Evolutionary conservation across 2,113 vertebrate genomes (phyloP).

Genomic region (Geococcyx californianus): DNA sequence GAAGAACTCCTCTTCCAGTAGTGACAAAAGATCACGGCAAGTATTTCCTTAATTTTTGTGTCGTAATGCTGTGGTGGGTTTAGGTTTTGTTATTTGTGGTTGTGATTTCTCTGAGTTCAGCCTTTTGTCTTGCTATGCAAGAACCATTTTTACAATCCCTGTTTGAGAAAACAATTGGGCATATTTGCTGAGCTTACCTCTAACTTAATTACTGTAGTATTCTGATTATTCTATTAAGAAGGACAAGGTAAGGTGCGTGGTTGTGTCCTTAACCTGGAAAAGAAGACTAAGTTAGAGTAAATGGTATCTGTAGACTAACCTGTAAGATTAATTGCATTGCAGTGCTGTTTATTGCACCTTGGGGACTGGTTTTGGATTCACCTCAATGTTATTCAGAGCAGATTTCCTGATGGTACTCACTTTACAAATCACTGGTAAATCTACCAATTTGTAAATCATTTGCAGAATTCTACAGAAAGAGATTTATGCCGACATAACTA

Average conservation of each 20-base stretch:
- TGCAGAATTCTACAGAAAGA: neutral
- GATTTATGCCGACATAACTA: neutral
- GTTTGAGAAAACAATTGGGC: neutral
- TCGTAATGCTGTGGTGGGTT: fast-evolving
- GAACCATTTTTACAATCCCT: neutral
- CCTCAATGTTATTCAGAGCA: neutral
- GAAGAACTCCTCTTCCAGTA: constrained; percentile 17
- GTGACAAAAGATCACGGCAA: constrained; percentile 68
- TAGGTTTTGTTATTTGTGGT: neutral
- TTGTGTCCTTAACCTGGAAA: neutral
- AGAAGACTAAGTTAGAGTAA: neutral
- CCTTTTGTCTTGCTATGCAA: neutral
- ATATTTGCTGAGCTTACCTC: neutral
- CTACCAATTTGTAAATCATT: neutral
- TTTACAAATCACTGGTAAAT: neutral
- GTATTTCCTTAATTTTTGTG: neutral
- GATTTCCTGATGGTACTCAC: neutral
- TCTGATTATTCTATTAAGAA: neutral
- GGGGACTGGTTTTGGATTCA: neutral
- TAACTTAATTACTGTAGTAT: neutral
- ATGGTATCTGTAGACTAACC: neutral
- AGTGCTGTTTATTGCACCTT: neutral
- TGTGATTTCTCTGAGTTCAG: neutral
- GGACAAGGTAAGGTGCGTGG: neutral
- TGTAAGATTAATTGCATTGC: neutral